Conservation (phyloP, 2,113 vertebrate genomes). For the Alethe diademata region DNA sequence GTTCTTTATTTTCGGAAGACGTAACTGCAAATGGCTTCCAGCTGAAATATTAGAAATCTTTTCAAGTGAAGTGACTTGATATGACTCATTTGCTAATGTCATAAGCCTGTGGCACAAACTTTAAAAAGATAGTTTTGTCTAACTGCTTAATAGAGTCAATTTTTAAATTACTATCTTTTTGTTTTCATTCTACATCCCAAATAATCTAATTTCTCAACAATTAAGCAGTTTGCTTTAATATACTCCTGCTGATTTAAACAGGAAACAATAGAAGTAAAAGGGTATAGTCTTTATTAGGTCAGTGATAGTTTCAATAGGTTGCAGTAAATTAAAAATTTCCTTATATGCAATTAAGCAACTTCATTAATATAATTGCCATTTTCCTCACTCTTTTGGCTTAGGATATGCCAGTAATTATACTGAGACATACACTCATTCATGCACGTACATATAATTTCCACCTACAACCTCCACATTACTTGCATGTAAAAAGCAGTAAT, state of each 20-base stretch:
- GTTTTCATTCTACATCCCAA: slow-evolving; percentile 45
- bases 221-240: slow-evolving; percentile 62
- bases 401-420: slow-evolving; percentile 50
- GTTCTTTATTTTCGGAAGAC: not conserved
- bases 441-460: not conserved
- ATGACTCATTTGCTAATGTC: slow-evolving; percentile 50
- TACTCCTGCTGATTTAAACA: slow-evolving; percentile 63
- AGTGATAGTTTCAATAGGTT: slow-evolving; percentile 62
- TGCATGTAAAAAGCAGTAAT: not conserved
- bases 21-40: not conserved
- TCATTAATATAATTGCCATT: slow-evolving; percentile 63
- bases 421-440: not conserved
- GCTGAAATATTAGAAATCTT: slow-evolving; percentile 25
- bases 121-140: slow-evolving; percentile 37
- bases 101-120: slow-evolving; percentile 51
- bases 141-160: slow-evolving; percentile 49
- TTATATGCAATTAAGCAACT: slow-evolving; percentile 65
- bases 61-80: not conserved
- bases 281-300: slow-evolving; percentile 65
- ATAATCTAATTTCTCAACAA: slow-evolving; percentile 65
- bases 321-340: slow-evolving; percentile 64
- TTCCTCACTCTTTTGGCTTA: slow-evolving; percentile 33
- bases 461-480: not conserved
- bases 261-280: slow-evolving; percentile 67
- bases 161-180: slow-evolving; percentile 54